Conservation (phyloP, 2,113 vertebrate species). For the Rhinoptilus africanus region DNA sequence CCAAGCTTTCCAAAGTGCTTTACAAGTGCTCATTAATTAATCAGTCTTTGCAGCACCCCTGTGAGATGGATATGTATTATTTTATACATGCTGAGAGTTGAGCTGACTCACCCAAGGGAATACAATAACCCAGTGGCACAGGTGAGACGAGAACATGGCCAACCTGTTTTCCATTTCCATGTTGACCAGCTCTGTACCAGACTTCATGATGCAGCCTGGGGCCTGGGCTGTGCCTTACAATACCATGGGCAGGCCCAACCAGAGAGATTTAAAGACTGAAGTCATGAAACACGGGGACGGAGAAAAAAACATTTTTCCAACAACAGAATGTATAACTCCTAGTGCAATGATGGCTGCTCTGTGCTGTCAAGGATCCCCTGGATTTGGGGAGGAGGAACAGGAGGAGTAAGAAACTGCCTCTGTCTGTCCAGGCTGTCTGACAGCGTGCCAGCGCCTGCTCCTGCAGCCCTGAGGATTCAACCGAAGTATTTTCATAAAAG, state of each 20-base stretch:
- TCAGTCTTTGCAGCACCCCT: not conserved
- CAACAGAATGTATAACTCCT: accelerated
- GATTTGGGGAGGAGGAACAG: not conserved
- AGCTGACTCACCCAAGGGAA: not conserved
- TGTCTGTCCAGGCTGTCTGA: not conserved
- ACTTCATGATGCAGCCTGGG: not conserved
- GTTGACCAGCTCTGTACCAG: not conserved
- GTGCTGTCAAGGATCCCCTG: accelerated
- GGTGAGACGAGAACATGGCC: not conserved
- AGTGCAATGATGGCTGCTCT: not conserved
- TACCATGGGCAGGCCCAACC: not conserved
- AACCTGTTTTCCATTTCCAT: not conserved
- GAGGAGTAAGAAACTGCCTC: not conserved
- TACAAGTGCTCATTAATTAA: not conserved
- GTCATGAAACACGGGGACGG: not conserved
- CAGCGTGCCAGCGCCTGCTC: accelerated
- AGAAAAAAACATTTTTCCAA: not conserved
- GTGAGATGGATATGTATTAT: not conserved
- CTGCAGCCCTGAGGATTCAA: not conserved
- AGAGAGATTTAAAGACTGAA: not conserved
- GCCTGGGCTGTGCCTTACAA: not conserved
- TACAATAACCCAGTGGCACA: not conserved
- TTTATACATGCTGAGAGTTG: not conserved
- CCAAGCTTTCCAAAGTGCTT: not conserved
- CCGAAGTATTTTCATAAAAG: not conserved